phyloP scores from a whole-genome alignment of 2,113 vertebrate genomes.

The Hippocampus guttulatus region DNA sequence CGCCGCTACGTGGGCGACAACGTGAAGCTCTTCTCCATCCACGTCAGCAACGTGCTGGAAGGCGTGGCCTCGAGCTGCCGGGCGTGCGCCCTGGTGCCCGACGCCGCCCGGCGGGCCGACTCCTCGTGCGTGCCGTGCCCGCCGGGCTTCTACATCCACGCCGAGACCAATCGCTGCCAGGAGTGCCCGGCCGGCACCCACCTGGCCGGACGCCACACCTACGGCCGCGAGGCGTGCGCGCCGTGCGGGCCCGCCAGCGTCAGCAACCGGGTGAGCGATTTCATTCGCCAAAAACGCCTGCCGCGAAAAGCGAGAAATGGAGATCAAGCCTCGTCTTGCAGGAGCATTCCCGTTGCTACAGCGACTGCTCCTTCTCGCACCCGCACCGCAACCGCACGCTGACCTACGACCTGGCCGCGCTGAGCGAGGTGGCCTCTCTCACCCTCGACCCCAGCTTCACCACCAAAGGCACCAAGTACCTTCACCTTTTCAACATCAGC shows the following conservation, averaged over 20 bases:
- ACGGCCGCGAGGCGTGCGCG: conserved; percentile 82
- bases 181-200: conserved; percentile 86
- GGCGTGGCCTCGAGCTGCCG: conserved; percentile 84
- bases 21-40: conserved; percentile 93
- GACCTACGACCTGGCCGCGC: conserved; percentile 82
- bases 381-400: conserved; percentile 80
- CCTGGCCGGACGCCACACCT: conserved; percentile 87
- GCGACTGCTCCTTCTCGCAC: conserved; percentile 82
- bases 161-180: conserved; percentile 82
- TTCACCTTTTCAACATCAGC: conserved; percentile 94
- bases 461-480: conserved; percentile 93
- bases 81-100: conserved; percentile 82
- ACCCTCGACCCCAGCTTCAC: conserved; percentile 94
- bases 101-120: conserved; percentile 67
- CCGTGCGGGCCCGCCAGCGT: conserved; percentile 85
- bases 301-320: too few relatives aligned
- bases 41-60: conserved; percentile 82
- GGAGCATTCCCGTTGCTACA: conserved; percentile 92
- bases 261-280: conserved; percentile 79
- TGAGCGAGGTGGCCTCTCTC: conserved; percentile 79
- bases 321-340: conserved; percentile 40
- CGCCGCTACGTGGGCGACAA: conserved; percentile 81
- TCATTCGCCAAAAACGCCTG: neutral
- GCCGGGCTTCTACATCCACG: conserved; percentile 86
- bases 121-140: conserved; percentile 93